Evolutionary conservation across 1,140 invertebrate species (phyloP), one percentile per base, ranked within the genome.

Genomic region (Daktulosphaira vitifoliae): DNA sequence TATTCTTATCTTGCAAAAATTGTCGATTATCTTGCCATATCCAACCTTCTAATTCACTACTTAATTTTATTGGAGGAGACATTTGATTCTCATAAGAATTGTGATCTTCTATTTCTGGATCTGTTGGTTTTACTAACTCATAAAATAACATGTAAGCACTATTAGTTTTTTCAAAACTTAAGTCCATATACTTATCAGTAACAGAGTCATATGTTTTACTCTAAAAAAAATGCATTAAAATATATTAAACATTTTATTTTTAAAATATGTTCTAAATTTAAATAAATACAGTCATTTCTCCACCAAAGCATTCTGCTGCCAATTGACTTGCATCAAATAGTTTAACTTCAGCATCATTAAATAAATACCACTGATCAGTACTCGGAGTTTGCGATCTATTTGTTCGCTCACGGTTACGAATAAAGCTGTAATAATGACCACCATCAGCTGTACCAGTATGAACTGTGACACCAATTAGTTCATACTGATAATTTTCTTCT

Each of bases 61-160:
- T 88, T 1, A 92, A 75, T 68, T 84, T 81, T 29, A 80, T 75
- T 15, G 71, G 75, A 51, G 73, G 79, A 16, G 39, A 68, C 22
- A 65, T 53, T 50, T 62, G 67, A 48, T 68, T 67, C 71, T 73
- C 71, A 71, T 44, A 20, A 38, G 53, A 62, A 48, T 39, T 42
- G 8, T 38, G 62, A 13, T 65, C 62, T 42, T 66, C 67, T 15
- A 59, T 64, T 18, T 65, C 54, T 44, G 42, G 50, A 38, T 62
- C 51, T 37, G 64, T 68, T 29, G 66, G 59, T 48, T 68, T 70
- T 11, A 67, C 66, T 65, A 88, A 82, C 74, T 96, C 91, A 74
- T 97, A 97, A 73, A 97, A 96, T 49, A 97, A 74, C 94, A 97
- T 97, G 72, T 97, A 97, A 1, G 94, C 94, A 73, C 90, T 94